These are phyloP conservation scores for Autographa gamma DNA, from an alignment of 2,888 invertebrate species.

Conservation along the genomic window DNA sequence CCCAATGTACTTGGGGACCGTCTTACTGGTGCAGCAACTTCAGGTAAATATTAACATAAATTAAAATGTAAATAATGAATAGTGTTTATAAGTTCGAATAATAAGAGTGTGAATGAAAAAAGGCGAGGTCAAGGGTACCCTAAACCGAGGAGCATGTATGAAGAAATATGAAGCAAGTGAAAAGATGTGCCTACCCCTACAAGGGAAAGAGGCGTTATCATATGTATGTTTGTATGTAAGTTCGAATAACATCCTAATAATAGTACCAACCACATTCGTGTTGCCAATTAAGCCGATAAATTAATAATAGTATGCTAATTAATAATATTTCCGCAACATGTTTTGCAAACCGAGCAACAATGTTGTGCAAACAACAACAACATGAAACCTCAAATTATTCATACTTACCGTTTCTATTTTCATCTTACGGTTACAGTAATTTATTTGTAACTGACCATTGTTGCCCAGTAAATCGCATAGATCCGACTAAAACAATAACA, in stretches of 20 bases:
- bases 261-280: not conserved
- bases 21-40: constrained; percentile 93
- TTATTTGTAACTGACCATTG: constrained; percentile 17
- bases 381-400: constrained; percentile 5
- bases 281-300: constrained; percentile 4
- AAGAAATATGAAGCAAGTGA: too few relatives aligned
- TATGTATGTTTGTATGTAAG: too few relatives aligned
- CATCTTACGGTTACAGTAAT: constrained; percentile 5
- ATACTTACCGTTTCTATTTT: constrained; percentile 16
- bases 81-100: too few relatives aligned
- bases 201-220: too few relatives aligned
- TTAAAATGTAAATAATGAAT: not conserved
- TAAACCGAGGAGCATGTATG: too few relatives aligned
- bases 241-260: too few relatives aligned
- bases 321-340: not conserved
- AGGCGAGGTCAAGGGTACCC: too few relatives aligned
- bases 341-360: not conserved
- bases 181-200: too few relatives aligned
- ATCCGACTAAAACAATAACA: constrained; percentile 10
- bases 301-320: not conserved
- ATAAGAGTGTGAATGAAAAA: too few relatives aligned
- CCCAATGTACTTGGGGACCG: constrained; percentile 94
- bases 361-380: not conserved
- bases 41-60: constrained; percentile 66
- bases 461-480: constrained; percentile 1